Conservation (phyloP, 2,797 vertebrate genomes). For the Falco novaeseelandiae region DNA sequence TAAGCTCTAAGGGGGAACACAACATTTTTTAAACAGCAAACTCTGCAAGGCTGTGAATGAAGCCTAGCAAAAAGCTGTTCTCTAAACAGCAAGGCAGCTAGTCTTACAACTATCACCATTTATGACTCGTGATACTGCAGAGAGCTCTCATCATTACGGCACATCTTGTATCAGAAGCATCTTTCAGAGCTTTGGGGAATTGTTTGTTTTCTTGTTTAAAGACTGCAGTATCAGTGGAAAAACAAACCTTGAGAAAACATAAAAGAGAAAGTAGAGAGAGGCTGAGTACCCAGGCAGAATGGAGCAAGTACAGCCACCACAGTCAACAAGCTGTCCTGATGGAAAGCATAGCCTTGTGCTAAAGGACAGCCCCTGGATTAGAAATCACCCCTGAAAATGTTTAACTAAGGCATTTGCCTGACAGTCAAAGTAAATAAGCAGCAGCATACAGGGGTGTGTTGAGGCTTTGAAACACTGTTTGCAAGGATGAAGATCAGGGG, state of each 20-base stretch:
- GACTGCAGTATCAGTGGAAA: neutral
- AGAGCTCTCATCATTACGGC: neutral
- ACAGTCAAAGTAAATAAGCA: neutral
- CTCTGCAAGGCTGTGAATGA: neutral
- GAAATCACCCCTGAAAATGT: neutral
- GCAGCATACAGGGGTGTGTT: neutral
- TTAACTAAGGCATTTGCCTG: neutral
- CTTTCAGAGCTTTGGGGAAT: neutral
- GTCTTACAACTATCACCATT: neutral
- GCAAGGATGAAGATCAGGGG: neutral
- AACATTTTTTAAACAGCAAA: neutral
- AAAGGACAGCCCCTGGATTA: neutral
- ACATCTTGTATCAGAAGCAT: neutral
- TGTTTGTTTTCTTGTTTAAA: slow-evolving; percentile 1
- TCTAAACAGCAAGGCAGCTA: neutral
- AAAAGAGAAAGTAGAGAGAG: neutral
- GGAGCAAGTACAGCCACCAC: neutral
- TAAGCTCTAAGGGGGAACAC: neutral
- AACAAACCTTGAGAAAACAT: neutral
- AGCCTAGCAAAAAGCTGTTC: neutral
- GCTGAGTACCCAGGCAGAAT: neutral
- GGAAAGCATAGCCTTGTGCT: neutral
- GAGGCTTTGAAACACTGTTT: neutral
- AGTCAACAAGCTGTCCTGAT: neutral
- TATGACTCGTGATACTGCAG: neutral